Conservation (phyloP, 2,113 vertebrate genomes). For the Lophotis ruficrista region DNA sequence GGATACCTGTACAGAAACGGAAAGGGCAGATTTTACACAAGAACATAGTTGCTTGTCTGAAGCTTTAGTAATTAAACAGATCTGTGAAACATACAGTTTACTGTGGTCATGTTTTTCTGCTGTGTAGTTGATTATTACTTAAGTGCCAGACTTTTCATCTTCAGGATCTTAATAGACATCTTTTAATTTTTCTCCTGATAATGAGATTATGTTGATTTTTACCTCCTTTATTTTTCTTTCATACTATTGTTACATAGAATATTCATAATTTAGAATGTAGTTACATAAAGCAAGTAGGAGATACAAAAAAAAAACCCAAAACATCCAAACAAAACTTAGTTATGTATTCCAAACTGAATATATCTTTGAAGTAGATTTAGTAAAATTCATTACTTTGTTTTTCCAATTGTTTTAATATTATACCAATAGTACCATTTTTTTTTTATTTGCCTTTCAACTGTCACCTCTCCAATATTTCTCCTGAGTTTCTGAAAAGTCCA, state of each 20-base stretch:
- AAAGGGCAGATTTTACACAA: not conserved
- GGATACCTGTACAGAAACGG: not conserved
- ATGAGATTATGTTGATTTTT: not conserved
- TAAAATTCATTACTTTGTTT: not conserved
- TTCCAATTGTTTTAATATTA: not conserved
- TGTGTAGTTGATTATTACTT: not conserved
- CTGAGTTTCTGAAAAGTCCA: not conserved
- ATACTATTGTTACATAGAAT: not conserved
- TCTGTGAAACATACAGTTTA: not conserved
- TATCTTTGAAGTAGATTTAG: not conserved
- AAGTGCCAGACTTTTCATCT: not conserved
- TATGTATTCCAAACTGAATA: not conserved
- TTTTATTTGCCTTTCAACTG: not conserved
- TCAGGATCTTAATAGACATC: not conserved
- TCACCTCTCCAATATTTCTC: not conserved
- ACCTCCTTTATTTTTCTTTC: not conserved
- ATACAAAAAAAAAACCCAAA: fast-evolving
- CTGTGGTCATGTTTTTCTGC: not conserved
- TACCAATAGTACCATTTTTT: not conserved
- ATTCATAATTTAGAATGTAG: not conserved
- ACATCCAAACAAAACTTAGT: not conserved
- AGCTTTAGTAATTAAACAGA: not conserved
- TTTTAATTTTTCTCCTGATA: not conserved
- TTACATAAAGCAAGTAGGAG: not conserved
- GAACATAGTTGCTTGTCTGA: not conserved